These are phyloP conservation scores for Mayetiola destructor DNA, from an alignment of 2,888 invertebrate genomes.

Conservation along the genomic window DNA sequence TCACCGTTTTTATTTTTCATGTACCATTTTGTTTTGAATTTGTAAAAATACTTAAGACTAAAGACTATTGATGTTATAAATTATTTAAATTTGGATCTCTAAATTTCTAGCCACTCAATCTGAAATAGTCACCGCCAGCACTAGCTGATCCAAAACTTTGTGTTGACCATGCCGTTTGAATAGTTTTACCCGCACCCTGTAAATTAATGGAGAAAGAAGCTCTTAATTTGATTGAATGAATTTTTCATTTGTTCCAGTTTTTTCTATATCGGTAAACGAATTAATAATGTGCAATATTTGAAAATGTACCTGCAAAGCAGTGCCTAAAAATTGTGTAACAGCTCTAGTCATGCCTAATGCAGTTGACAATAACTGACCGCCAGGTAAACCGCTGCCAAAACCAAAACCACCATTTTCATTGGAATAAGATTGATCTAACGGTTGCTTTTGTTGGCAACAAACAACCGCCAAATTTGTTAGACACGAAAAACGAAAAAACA, in stretches of 20 bases:
- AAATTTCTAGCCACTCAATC: constrained; percentile 30
- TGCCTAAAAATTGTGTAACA: constrained; percentile 62
- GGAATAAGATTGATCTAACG: constrained; percentile 3
- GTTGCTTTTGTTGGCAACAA: background rate
- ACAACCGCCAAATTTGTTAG: background rate
- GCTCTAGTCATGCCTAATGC: constrained; percentile 64
- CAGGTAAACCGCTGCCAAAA: constrained; percentile 7
- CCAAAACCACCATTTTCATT: constrained; percentile 11
- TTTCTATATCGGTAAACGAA: background rate
- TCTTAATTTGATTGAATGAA: background rate
- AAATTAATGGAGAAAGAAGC: background rate
- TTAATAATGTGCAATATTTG: background rate
- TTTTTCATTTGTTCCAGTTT: background rate
- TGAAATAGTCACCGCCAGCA: constrained; percentile 36
- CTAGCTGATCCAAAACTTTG: background rate
- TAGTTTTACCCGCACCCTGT: constrained; percentile 12
- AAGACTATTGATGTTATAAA: too few relatives aligned
- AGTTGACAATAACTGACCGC: constrained; percentile 43
- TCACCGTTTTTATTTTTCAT: too few relatives aligned
- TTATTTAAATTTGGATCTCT: too few relatives aligned
- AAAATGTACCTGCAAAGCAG: constrained; percentile 52
- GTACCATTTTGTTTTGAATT: too few relatives aligned
- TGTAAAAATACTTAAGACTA: too few relatives aligned
- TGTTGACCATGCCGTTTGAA: constrained; percentile 8
- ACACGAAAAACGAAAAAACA: background rate